These are phyloP conservation scores for Pseudachorutes palmiensis DNA, from an alignment of 1,140 invertebrate species.

Conservation along the genomic window DNA sequence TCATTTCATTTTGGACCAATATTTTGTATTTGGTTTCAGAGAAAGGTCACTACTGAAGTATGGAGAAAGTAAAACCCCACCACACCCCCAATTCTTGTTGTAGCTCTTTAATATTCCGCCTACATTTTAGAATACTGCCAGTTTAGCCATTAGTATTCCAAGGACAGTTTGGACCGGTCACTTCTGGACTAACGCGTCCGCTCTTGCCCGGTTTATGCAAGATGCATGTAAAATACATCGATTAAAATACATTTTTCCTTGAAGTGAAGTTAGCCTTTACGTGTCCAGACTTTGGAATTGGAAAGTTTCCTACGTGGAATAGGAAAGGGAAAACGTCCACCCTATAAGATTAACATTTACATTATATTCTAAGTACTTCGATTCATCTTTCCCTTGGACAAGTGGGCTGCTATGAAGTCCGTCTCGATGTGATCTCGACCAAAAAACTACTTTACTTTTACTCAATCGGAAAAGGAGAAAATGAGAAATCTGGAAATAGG, in stretches of 20 bases:
- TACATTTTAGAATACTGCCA: not conserved
- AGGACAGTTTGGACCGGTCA: conserved; percentile 29
- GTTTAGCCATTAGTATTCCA: conserved; percentile 35
- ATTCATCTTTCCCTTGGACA: conserved; percentile 1
- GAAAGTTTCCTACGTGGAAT: not conserved
- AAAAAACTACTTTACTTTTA: not conserved
- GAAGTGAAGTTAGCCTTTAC: not conserved
- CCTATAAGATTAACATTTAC: conserved; percentile 3
- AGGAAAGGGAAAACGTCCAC: not conserved
- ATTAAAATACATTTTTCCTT: conserved; percentile 38
- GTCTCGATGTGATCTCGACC: not conserved
- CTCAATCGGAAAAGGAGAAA: not conserved
- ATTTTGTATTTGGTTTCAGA: too few relatives aligned
- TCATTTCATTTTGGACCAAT: not conserved
- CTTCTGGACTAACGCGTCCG: conserved; percentile 36
- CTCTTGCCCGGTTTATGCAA: conserved; percentile 37
- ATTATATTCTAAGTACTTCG: conserved; percentile 12
- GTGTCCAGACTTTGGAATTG: not conserved
- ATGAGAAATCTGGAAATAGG: not conserved
- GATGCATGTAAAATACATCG: conserved; percentile 40
- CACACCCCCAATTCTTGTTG: too few relatives aligned
- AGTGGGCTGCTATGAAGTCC: too few relatives aligned
- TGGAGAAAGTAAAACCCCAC: too few relatives aligned
- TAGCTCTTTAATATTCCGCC: not conserved
- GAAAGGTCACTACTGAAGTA: too few relatives aligned